Conservation (phyloP, 1,140 invertebrate species). For the Drosophila asahinai region DNA sequence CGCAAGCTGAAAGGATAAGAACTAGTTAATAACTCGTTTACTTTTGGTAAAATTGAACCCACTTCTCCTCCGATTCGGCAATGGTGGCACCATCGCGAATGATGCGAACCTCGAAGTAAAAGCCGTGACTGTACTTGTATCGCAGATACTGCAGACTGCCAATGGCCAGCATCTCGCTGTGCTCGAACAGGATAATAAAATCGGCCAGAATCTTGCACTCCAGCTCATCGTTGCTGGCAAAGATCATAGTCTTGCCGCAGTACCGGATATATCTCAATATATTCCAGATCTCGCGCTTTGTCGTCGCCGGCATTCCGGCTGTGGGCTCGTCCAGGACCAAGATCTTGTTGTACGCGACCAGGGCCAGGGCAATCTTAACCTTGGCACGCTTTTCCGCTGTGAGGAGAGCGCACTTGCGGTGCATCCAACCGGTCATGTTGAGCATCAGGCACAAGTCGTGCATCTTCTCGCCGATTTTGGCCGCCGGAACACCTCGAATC, state of each 20-base stretch:
- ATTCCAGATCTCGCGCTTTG: conserved; percentile 74
- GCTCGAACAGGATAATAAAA: conserved; percentile 94
- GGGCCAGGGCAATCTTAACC: conserved; percentile 63
- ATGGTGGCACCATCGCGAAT: conserved; percentile 59
- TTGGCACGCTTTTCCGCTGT: conserved; percentile 65
- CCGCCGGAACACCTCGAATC: conserved; percentile 66
- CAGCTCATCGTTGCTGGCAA: conserved; percentile 98
- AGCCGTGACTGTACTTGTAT: conserved; percentile 71
- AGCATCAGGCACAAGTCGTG: conserved; percentile 67
- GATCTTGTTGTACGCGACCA: conserved; percentile 70
- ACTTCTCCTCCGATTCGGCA: conserved; percentile 70
- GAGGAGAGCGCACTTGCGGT: conserved; percentile 51
- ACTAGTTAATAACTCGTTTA: background rate
- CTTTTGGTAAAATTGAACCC: conserved; percentile 3
- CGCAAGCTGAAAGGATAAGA: conserved; percentile 45
- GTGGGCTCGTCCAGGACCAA: conserved; percentile 76
- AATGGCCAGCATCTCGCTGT: conserved; percentile 91
- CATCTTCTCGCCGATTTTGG: conserved; percentile 65
- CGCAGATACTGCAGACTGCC: conserved; percentile 85
- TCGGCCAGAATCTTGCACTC: conserved; percentile 97
- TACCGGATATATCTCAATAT: conserved; percentile 67
- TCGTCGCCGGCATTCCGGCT: conserved; percentile 58
- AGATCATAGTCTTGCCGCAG: conserved; percentile 90
- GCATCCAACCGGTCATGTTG: conserved; percentile 72
- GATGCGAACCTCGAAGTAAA: conserved; percentile 72